Evolutionary conservation across 2,797 vertebrate genomes (phyloP).

Genomic region (Hylomyscus alleni): DNA sequence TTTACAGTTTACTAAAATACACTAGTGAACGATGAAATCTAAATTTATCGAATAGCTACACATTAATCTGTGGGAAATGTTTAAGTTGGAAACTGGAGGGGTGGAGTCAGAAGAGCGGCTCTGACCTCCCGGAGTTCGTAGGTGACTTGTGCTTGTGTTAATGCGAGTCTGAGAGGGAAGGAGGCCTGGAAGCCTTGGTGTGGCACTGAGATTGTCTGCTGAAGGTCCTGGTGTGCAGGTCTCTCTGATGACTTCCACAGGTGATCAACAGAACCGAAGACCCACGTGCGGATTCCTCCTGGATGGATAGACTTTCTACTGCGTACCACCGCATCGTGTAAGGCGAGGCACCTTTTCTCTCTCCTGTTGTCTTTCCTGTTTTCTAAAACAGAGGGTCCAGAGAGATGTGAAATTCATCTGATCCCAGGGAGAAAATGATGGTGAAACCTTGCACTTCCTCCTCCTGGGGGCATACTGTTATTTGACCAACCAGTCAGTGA

Average conservation of each 20-base stretch:
- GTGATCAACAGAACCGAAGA: slow-evolving; percentile 86
- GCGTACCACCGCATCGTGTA: slow-evolving; percentile 90
- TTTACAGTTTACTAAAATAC: slow-evolving; percentile 27
- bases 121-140: neutral
- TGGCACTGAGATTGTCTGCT: neutral
- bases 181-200: neutral
- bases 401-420: neutral
- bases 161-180: neutral
- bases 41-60: neutral
- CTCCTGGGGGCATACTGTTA: neutral
- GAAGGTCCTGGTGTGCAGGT: neutral
- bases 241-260: slow-evolving; percentile 76
- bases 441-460: neutral
- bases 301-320: slow-evolving; percentile 91
- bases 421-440: neutral
- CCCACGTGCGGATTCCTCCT: slow-evolving; percentile 86
- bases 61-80: slow-evolving; percentile 3
- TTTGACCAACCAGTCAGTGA: neutral
- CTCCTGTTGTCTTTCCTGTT: neutral
- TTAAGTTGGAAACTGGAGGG: neutral
- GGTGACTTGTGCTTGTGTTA: neutral
- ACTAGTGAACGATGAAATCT: neutral
- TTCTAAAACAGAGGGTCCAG: neutral
- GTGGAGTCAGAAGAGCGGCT: neutral
- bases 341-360: slow-evolving; percentile 81